Evolutionary conservation across 1,140 invertebrate species (phyloP), one percentile per base, ranked within the genome.

Genomic region (Listronotus bonariensis): DNA sequence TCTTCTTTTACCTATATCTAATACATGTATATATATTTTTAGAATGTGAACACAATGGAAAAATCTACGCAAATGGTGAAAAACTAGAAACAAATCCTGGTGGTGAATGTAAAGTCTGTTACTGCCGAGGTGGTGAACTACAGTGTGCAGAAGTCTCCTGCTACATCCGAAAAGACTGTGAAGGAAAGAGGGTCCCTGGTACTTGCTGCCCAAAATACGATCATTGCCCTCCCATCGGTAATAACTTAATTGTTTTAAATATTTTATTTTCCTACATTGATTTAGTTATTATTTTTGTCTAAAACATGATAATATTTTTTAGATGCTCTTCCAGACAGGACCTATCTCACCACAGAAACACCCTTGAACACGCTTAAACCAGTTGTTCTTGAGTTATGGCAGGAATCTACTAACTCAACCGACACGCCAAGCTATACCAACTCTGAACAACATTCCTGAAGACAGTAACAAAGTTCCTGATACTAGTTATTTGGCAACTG

Each of bases 121-220:
- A 89, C 77, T 92, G 90, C 76, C 86, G 89, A 80, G 88, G 88
- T 41, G 88, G 88, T 6, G 88, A 89, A 77, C 86, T 92, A 62
- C 86, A 89, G 66, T 92, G 90, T 77, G 85, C 86, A 41, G 82
- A 87, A 45, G 87, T 91, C 51, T 87, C 88, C 40, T 92, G 90
- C 77, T 90, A 87, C 78, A 84, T 84, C 63, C 80, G 89, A 40
- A 85, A 86, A 65, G 89, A 92, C 76, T 92, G 90, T 77, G 82
- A 85, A 71, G 88, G 85, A 61, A 83, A 82, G 60, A 84, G 85
- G 61, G 84, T 89, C 34, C 80, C 85, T 1, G 88, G 88, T 8
- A 82, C 87, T 68, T 92, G 90, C 76, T 92, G 90, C 73, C 90
- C 89, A 1, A 86, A 88, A 71, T 92, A 91, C 74, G 88, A 91